Conservation (phyloP, 2,888 invertebrate species). For the Erannis defoliaria region DNA sequence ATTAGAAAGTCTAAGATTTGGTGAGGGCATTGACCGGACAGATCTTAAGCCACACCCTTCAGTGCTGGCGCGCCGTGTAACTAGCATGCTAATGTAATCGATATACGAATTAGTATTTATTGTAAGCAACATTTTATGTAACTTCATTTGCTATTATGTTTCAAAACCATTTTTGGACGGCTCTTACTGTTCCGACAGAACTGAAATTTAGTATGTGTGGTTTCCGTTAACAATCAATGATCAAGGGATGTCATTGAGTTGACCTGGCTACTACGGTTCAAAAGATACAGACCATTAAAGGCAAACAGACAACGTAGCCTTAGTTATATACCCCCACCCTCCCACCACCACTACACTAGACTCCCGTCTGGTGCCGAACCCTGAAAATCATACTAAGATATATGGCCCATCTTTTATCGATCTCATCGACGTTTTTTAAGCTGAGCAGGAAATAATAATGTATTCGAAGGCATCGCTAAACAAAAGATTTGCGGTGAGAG, state of each 20-base stretch:
- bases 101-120: constrained; percentile 15
- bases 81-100: constrained; percentile 48
- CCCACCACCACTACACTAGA: no score
- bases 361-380: background rate
- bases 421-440: constrained; percentile 53
- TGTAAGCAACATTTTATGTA: no score
- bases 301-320: no score
- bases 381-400: constrained; percentile 51
- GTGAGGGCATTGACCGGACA: constrained; percentile 73
- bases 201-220: no score
- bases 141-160: no score
- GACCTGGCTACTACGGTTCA: no score
- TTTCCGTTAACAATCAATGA: no score
- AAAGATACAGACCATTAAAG: no score
- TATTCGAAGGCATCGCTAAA: constrained; percentile 61
- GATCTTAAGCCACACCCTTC: constrained; percentile 67
- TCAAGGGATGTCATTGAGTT: no score
- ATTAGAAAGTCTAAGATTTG: constrained; percentile 83
- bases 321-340: no score
- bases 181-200: no score
- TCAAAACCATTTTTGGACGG: no score
- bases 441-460: constrained; percentile 68
- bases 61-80: constrained; percentile 61
- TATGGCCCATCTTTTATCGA: constrained; percentile 59
- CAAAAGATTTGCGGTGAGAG: constrained; percentile 70